These are phyloP conservation scores for Vireo griseus DNA, from an alignment of 2,797 vertebrate species.

Conservation along the genomic window DNA sequence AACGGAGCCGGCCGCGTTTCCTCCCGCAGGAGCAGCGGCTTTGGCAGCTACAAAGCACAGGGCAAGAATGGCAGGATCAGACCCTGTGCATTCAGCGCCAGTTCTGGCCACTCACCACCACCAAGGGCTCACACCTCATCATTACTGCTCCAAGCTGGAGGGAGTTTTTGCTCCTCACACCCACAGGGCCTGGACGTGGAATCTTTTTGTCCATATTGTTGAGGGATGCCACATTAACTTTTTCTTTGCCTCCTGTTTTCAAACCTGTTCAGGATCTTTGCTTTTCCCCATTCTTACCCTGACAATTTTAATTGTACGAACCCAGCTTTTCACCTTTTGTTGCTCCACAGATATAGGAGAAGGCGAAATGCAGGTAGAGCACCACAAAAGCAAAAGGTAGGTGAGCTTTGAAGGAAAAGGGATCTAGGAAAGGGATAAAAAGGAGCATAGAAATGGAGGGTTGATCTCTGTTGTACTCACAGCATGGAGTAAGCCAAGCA, in stretches of 20 bases:
- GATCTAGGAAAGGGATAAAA: conserved; percentile 55
- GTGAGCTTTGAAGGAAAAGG: conserved; percentile 63
- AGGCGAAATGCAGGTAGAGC: conserved; percentile 50
- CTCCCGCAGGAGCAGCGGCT: background rate
- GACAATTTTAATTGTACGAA: conserved; percentile 52
- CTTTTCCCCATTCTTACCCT: background rate
- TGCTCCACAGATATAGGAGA: conserved; percentile 27
- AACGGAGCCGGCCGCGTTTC: background rate
- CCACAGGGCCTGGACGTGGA: background rate
- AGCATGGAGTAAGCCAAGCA: conserved; percentile 61
- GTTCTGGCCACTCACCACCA: background rate
- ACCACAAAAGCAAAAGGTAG: conserved; percentile 58
- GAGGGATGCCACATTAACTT: background rate
- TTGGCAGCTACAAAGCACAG: background rate
- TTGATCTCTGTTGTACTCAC: conserved; percentile 63
- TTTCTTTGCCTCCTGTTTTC: conserved; percentile 23
- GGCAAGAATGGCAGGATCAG: background rate
- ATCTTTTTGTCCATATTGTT: background rate
- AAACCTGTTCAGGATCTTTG: background rate
- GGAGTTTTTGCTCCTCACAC: background rate
- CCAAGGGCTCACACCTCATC: background rate
- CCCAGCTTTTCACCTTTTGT: conserved; percentile 61
- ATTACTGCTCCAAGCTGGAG: background rate
- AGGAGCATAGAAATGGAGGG: conserved; percentile 54
- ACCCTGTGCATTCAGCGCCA: accelerated